Percentiles rank a stretch among this genome's conserved stretches.
Evolutionary conservation across 1,140 invertebrate genomes (phyloP).

Genomic region (Pararge aegeria): DNA sequence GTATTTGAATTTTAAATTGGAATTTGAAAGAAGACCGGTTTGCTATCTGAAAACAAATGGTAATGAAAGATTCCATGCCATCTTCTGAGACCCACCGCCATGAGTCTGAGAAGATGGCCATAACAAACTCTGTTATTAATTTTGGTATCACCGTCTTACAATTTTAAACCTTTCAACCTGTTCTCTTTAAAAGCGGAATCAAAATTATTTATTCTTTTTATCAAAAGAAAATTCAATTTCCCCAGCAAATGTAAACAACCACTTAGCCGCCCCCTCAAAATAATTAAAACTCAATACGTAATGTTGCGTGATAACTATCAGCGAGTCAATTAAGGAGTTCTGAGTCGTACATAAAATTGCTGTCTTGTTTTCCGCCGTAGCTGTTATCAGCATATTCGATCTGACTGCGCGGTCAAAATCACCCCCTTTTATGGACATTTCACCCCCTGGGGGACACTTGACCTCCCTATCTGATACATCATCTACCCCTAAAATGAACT

Average conservation of each 20-base stretch:
- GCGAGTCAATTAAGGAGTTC: constrained; percentile 71
- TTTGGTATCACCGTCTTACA: too few species aligned
- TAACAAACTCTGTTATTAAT: too few species aligned
- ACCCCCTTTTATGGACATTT: constrained; percentile 74
- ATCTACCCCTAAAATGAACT: constrained; percentile 74
- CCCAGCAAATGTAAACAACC: constrained; percentile 25
- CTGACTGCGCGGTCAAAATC: constrained; percentile 71
- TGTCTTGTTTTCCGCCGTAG: constrained; percentile 68
- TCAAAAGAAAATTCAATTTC: constrained; percentile 10
- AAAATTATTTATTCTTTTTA: background rate
- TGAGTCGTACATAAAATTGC: constrained; percentile 69
- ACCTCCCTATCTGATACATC: constrained; percentile 75
- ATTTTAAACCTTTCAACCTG: too few species aligned
- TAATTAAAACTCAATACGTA: constrained; percentile 67
- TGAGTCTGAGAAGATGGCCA: too few species aligned
- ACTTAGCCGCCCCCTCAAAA: constrained; percentile 41
- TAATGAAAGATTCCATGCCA: too few species aligned
- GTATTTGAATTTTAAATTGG: too few species aligned
- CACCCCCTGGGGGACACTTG: constrained; percentile 75
- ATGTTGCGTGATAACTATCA: constrained; percentile 63
- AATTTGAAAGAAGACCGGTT: too few species aligned
- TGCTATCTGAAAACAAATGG: too few species aligned
- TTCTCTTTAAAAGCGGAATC: too few species aligned
- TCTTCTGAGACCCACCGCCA: too few species aligned
- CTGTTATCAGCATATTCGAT: constrained; percentile 66